These are phyloP conservation scores for Actinopyga echinites DNA, from an alignment of 53 echinoderm and acorn worm species.

Conservation along the genomic window DNA sequence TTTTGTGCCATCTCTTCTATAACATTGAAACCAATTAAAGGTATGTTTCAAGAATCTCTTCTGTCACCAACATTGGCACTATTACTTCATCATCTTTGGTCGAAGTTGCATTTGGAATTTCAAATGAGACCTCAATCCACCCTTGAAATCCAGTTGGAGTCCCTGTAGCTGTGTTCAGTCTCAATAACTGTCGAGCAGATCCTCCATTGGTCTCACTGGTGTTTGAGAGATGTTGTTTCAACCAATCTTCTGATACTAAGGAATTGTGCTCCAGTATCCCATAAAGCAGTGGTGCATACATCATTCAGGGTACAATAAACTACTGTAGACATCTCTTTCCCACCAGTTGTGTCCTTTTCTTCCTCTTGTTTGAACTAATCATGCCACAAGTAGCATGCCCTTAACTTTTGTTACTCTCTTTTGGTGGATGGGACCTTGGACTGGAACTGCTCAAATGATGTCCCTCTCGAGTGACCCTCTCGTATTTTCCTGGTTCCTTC, in stretches of 20 bases:
- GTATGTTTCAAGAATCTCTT: slow-evolving; percentile 3
- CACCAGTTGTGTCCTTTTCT: slow-evolving; percentile 28
- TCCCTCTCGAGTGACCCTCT: too few relatives aligned
- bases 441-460: too few relatives aligned
- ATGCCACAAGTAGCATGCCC: slow-evolving; percentile 3
- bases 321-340: slow-evolving; percentile 61
- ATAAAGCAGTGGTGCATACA: slow-evolving; percentile 35
- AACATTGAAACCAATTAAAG: slow-evolving; percentile 22
- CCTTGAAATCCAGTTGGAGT: slow-evolving; percentile 21
- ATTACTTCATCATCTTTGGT: not conserved
- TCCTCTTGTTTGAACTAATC: slow-evolving; percentile 36
- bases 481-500: slow-evolving; percentile 48
- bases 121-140: slow-evolving; percentile 10
- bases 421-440: slow-evolving; percentile 13
- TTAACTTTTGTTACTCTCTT: not conserved
- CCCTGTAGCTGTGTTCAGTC: too few relatives aligned
- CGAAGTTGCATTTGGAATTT: too few relatives aligned
- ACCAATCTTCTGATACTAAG: slow-evolving; percentile 49
- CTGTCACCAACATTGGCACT: slow-evolving; percentile 49
- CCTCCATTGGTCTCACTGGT: slow-evolving; percentile 34
- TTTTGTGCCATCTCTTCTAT: slow-evolving; percentile 30
- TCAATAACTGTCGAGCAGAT: slow-evolving; percentile 29
- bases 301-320: slow-evolving; percentile 50
- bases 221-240: not conserved
- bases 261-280: slow-evolving; percentile 68